Percentiles rank a stretch among this genome's conserved stretches.
These are phyloP conservation scores for Cantharis rustica DNA, from an alignment of 2,888 invertebrate genomes.

Conservation along the genomic window DNA sequence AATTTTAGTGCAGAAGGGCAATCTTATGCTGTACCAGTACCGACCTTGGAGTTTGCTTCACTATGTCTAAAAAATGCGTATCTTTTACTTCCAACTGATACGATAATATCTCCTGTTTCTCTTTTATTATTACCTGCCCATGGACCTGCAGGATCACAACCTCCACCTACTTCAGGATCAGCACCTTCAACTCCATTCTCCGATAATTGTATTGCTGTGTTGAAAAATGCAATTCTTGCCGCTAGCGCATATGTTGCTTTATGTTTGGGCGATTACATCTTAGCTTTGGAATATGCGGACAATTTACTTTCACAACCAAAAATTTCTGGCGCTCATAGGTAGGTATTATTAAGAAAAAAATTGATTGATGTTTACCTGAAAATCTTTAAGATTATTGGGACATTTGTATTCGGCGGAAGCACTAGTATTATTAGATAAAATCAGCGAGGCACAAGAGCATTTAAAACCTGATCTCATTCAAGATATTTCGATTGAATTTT, in stretches of 20 bases:
- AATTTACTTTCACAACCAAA: constrained; percentile 74
- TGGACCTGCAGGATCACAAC: constrained; percentile 50
- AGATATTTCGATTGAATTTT: constrained; percentile 57
- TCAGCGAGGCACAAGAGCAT: constrained; percentile 82
- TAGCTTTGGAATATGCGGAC: constrained; percentile 79
- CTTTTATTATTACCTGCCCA: constrained; percentile 52
- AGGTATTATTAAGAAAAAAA: constrained; percentile 24
- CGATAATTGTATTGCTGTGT: constrained; percentile 63
- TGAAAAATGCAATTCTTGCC: constrained; percentile 71
- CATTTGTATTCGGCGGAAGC: constrained; percentile 92
- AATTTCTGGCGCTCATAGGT: constrained; percentile 73
- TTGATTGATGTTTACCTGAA: neutral
- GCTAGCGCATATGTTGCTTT: constrained; percentile 84
- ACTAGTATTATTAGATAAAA: constrained; percentile 78
- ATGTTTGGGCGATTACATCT: constrained; percentile 81
- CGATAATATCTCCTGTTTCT: constrained; percentile 52
- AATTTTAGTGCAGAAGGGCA: constrained; percentile 63
- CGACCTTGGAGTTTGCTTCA: constrained; percentile 88
- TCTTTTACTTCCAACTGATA: constrained; percentile 66
- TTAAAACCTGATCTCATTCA: constrained; percentile 76
- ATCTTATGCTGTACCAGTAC: constrained; percentile 84
- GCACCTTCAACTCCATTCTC: constrained; percentile 69
- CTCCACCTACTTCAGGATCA: constrained; percentile 52
- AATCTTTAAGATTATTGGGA: constrained; percentile 69
- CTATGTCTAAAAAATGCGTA: constrained; percentile 87